Percentiles rank a stretch among this genome's conserved stretches.
phyloP scores from a whole-genome alignment of 2,888 invertebrate genomes.

The Magallana nippona region DNA sequence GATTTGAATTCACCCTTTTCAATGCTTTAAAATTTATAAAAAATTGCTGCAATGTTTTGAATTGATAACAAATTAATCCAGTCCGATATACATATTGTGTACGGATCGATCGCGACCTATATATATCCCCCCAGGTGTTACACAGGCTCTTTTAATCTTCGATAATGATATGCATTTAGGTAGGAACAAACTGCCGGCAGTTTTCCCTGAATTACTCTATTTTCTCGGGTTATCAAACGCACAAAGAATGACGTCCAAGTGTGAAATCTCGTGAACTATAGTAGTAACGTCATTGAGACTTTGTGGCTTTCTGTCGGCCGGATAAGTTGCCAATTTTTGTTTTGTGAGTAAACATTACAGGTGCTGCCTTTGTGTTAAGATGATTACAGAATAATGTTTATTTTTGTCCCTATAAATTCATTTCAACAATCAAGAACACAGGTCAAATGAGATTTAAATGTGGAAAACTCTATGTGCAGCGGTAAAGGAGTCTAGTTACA shows the following conservation, averaged over 20 bases:
- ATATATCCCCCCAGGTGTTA: neutral
- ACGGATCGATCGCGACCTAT: neutral
- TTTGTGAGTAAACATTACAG: slow-evolving; percentile 19
- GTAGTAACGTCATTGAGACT: slow-evolving; percentile 7
- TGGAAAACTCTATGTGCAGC: neutral
- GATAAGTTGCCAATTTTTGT: slow-evolving; percentile 24
- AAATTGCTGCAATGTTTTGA: too few species aligned
- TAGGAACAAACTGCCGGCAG: slow-evolving; percentile 6
- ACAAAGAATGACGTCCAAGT: slow-evolving; percentile 23
- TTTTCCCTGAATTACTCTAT: neutral
- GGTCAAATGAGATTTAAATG: neutral
- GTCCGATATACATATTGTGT: neutral
- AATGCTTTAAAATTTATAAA: too few species aligned
- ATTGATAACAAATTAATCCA: neutral
- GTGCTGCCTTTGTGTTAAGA: neutral
- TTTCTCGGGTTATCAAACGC: slow-evolving; percentile 25
- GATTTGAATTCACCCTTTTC: too few species aligned
- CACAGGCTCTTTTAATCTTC: neutral
- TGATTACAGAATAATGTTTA: slow-evolving; percentile 26
- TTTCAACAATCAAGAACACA: neutral
- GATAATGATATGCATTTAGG: slow-evolving; percentile 10
- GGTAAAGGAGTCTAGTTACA: too few species aligned
- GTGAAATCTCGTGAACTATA: slow-evolving; percentile 28
- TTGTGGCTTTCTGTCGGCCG: slow-evolving; percentile 9
- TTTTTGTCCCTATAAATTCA: neutral